Evolutionary conservation across 1,140 invertebrate species (phyloP), one percentile per base, ranked within the genome.

Genomic region (Ceratina japonica): DNA sequence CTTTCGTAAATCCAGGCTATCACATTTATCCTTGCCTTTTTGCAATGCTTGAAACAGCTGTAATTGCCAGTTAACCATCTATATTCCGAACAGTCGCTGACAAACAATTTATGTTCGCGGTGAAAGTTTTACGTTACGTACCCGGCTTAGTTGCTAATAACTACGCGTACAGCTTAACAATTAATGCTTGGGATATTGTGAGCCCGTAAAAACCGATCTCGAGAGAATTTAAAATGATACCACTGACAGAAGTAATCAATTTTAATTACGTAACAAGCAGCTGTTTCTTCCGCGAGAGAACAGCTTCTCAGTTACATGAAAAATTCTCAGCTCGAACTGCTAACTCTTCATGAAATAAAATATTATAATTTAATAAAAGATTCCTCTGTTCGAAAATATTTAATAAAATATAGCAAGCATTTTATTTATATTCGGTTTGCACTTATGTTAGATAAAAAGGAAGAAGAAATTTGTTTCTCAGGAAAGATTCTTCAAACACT

Each of bases 201-300:
- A 37, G 12, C 15, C 62, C 4, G 12, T 37, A 5, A 13, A 64
- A 20, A 64, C 7, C 18, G 18, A 20, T 44, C 18, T 8, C 10
- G 37, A 64, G 31, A 64, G 63, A 64, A 22, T 64, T 15, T 10
- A 16, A 44, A 64, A 64, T 18, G 8, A 20, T 64, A 64, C 27
- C 62, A 64, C 62, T 20, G 12, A 64, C 18, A 44, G 8, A n/a
- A 20, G n/a, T 15, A 64, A 44, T 37, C 10, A 16, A 44, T 64
- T 31, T 16, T 64, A 64, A 37, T 64, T 64, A 64, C 63, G 63
- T 44, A 64, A 64, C 27, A 37, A 64, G 37, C 63, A 18, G 31
- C 18, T 64, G 31, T 64, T 37, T n/a, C 63, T 64, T 64, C 27
- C 27, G 63, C 3, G n/a, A 44, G 10, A 63, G 24, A 63, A 31